Conservation (phyloP, 2,797 vertebrate species). For the Podargus strigoides region DNA sequence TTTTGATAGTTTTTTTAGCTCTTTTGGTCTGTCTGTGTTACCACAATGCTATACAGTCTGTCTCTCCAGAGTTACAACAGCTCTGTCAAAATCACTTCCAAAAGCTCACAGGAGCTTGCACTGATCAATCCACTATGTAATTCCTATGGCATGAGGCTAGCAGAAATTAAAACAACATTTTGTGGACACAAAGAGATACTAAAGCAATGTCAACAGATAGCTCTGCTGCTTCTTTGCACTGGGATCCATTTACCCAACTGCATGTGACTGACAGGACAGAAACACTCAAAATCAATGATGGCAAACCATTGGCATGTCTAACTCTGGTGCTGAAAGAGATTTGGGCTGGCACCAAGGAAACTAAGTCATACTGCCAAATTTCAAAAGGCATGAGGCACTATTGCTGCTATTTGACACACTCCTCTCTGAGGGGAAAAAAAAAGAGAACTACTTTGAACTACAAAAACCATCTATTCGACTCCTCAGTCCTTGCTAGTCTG, state of each 20-base stretch:
- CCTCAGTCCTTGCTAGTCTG: not conserved
- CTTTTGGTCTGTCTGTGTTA: not conserved
- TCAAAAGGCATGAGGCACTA: not conserved
- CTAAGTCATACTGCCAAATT: not conserved
- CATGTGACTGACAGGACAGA: not conserved
- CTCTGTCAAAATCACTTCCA: slow-evolving; percentile 29
- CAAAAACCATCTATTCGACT: not conserved
- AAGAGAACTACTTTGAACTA: not conserved
- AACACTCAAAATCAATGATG: not conserved
- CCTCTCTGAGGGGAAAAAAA: not conserved
- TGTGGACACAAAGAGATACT: not conserved
- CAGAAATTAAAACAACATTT: slow-evolving; percentile 11
- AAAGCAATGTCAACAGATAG: not conserved
- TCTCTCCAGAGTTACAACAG: not conserved
- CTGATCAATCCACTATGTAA: not conserved
- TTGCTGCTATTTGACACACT: not conserved
- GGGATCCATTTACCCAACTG: not conserved
- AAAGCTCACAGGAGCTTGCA: not conserved
- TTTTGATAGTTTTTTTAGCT: not conserved
- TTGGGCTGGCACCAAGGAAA: not conserved
- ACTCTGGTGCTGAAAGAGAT: not conserved
- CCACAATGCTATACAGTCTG: not conserved
- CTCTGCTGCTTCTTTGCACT: not conserved
- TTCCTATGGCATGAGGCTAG: not conserved
- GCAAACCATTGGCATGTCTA: not conserved